Base-by-base conservation (phyloP, 2,888 invertebrate genomes). In the Timandra comae region DNA sequence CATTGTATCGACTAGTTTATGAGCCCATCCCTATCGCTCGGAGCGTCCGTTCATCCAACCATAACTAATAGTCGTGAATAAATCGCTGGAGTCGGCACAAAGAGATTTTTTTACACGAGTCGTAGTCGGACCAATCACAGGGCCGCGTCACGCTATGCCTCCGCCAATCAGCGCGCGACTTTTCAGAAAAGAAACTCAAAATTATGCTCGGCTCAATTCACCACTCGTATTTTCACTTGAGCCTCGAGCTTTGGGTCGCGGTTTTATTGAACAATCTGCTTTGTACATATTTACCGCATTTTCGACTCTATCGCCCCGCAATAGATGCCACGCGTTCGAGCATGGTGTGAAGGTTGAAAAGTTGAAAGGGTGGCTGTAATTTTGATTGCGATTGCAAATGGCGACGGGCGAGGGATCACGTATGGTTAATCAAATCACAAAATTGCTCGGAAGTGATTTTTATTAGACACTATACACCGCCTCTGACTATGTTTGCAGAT, bases 41-140 rank as follows among this genome's bases (percentile, higher is more conserved):
- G 43, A 49, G 58, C 59, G 48, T 41, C 56, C 64, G 74, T 60
- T 64, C 80, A 72, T 57, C 71, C 74, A 66, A 77, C 76, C 84
- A 68, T 81, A 74, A 82, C 82, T 84, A 84, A 84, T 81, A 80
- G 80, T 77, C 70, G 76, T 70, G 84, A 79, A 79, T 74, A 75
- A 77, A 74, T 76, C 74, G 70, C 64, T 59, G 63, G 62, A 63
- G 67, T 69, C 67, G 58, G 64, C 76, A 78, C 75, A 80, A 79
- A 75, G 71, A 63, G 56, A 53, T 49, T 72, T 75, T 78, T 80
- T 78, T 76, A 63, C 55, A 45, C 52, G 63, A 52, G 53, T 44
- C 41, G 50, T 46, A 46, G 47, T 54, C 49, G 63, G 65, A 69
- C 82, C 82, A 81, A 81, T 81, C 57, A 61, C 54, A 35, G 56